Evolutionary conservation across 2,888 invertebrate genomes (phyloP).

Genomic region (Rhagophthalmus giganteus): DNA sequence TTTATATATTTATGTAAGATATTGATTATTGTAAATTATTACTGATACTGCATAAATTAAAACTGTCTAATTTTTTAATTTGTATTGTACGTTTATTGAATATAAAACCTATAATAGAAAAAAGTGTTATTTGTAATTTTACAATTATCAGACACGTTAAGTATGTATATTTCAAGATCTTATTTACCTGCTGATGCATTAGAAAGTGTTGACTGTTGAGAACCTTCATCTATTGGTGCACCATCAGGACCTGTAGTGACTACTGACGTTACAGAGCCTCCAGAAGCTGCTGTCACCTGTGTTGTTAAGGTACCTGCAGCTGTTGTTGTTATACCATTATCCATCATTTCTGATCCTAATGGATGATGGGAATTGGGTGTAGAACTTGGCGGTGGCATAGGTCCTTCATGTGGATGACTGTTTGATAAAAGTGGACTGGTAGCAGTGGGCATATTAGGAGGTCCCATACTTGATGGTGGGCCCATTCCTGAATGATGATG

Average conservation of each 20-base stretch:
- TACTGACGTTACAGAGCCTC: constrained; percentile 79
- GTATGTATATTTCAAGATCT: no score
- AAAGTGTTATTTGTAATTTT: no score
- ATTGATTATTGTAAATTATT: no score
- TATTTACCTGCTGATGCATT: constrained; percentile 89
- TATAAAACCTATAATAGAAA: no score
- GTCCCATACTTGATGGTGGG: constrained; percentile 61
- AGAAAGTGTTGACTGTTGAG: constrained; percentile 89
- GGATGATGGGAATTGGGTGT: constrained; percentile 56
- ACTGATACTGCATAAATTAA: no score
- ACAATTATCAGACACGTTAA: no score
- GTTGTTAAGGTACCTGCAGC: constrained; percentile 58
- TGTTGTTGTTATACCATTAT: constrained; percentile 64
- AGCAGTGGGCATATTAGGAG: constrained; percentile 69
- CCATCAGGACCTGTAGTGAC: constrained; percentile 92
- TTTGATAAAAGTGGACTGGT: constrained; percentile 53
- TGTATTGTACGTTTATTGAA: no score
- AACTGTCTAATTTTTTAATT: no score
- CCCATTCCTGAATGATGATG: constrained; percentile 58
- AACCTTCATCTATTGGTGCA: constrained; percentile 84
- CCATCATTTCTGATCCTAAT: constrained; percentile 56
- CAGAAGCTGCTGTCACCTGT: constrained; percentile 52
- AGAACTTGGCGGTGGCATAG: constrained; percentile 62
- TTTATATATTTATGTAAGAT: no score
- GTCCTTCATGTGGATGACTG: constrained; percentile 53